Conservation (phyloP, 2,113 vertebrate genomes). For the Passerina amoena region DNA sequence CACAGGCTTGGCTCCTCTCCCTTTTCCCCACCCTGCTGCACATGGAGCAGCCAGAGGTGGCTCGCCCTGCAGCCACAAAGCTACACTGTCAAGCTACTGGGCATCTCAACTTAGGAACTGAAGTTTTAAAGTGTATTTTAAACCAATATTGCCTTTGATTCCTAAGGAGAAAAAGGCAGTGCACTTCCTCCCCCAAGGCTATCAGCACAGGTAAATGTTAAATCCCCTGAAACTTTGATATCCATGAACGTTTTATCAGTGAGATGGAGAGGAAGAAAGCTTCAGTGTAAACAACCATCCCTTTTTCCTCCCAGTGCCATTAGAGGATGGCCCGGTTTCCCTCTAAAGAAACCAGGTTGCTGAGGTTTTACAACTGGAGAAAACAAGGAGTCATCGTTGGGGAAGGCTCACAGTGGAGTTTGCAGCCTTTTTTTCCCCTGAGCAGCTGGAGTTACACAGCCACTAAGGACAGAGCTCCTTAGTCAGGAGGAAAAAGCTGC, state of each 20-base stretch:
- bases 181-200: background rate
- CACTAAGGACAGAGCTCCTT: background rate
- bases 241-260: background rate
- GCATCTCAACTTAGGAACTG: background rate
- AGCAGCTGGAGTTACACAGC: background rate
- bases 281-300: background rate
- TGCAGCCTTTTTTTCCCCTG: background rate
- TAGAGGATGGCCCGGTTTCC: background rate
- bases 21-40: background rate
- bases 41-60: background rate
- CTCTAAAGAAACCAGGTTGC: background rate
- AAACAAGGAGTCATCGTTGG: rapidly evolving
- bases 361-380: background rate
- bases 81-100: background rate
- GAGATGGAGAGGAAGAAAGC: background rate
- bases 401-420: background rate
- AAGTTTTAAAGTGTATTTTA: background rate
- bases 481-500: background rate
- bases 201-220: background rate
- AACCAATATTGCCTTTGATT: background rate
- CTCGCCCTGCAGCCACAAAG: background rate
- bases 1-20: background rate
- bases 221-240: background rate
- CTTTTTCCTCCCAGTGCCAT: background rate
- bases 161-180: background rate